Evolutionary conservation across 2,888 invertebrate species (phyloP), one percentile per base, ranked within the genome.

Genomic region (Deilephila elpenor): DNA sequence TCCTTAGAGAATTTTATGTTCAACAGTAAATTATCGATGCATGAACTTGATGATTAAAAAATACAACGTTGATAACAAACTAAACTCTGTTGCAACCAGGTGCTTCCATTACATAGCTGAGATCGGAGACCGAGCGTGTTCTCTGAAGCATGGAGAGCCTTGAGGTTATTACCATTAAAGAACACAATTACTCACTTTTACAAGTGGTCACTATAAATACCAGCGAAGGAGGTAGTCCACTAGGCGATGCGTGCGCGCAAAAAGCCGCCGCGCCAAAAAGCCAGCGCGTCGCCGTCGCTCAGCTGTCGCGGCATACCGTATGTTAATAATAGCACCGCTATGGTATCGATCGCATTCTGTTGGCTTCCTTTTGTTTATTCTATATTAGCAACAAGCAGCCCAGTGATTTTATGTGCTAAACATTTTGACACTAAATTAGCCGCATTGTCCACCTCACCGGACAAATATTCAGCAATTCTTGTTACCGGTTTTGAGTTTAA

Each of bases 311-410:
- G 64, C 64, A 64, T 64, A n/a, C 44, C 64, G 37, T 44, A 44
- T 64, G 64, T 64, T 64, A 64, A 64, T 64, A 64, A 64, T 64
- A 64, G 64, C 64, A 64, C 64, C 20, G 64, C 64, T 64, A 64
- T 64, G 64, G 64, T 64, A 64, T 64, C 64, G 64, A 64, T 64
- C 64, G 64, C 64, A 64, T 64, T 64, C 37, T 64, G 37, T 64
- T 64, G 64, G 64, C 37, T 64, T 64, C 64, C 64, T 64, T 64
- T 64, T 64, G 64, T 64, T 64, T 64, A 64, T 64, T 64, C 37
- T 64, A 64, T 64, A 62, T 64, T 64, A 44, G 64, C 37, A 64
- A 64, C 62, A 64, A 64, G 44, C 44, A 44, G 44, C 44, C 44
- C 64, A 64, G 37, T 44, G 64, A 64, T 64, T 44, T 64, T n/a